Evolutionary conservation across 2,888 invertebrate species (phyloP).

Genomic region (Timema podura): DNA sequence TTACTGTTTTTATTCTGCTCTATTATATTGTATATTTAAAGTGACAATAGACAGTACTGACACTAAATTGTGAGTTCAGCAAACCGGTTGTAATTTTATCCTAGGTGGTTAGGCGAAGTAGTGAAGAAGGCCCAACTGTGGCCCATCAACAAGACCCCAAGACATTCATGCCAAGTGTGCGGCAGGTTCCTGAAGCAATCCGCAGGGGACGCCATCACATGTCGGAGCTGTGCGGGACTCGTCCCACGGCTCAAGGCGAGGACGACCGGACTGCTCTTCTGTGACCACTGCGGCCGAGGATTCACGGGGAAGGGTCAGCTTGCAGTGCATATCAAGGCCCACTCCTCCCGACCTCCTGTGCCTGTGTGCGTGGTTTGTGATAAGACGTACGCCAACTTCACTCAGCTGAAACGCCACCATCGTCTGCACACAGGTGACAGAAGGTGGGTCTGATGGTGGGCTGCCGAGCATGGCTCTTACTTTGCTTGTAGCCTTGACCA

Average conservation of each 20-base stretch:
- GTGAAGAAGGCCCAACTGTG: conserved; percentile 1
- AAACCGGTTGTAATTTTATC: too few species aligned
- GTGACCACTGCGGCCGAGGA: conserved; percentile 2
- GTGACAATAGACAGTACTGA: too few species aligned
- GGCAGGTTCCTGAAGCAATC: not conserved
- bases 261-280: not conserved
- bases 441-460: too few species aligned
- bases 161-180: not conserved
- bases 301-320: not conserved
- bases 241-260: too few species aligned
- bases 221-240: too few species aligned
- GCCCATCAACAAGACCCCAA: not conserved
- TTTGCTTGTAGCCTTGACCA: too few species aligned
- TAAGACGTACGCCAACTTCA: not conserved
- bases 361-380: not conserved
- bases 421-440: not conserved
- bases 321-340: conserved; percentile 1
- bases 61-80: too few species aligned
- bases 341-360: not conserved
- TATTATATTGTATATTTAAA: too few species aligned
- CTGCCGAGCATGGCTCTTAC: too few species aligned
- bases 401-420: not conserved
- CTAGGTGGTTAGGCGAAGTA: conserved; percentile 1
- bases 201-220: not conserved
- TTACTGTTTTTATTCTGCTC: too few species aligned